A percentile compares a stretch with the other conserved stretches of the same genome.
phyloP scores from a whole-genome alignment of 1,140 invertebrate species.

The Caerostris darwini region DNA sequence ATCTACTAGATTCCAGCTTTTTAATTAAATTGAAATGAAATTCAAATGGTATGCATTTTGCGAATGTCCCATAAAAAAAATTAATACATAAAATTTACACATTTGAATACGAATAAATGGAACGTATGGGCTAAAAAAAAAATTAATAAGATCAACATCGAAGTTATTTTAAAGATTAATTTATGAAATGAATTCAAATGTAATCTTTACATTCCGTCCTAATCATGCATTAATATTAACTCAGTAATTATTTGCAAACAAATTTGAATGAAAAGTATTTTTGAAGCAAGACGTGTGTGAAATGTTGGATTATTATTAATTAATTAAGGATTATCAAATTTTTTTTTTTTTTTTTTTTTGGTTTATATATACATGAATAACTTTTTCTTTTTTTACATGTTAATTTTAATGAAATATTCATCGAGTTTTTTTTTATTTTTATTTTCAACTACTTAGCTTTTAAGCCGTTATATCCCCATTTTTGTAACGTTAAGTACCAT shows the following conservation, averaged over 20 bases:
- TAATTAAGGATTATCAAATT: slow-evolving; percentile 11
- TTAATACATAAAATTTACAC: not conserved
- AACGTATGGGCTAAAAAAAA: not conserved
- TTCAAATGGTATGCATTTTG: not conserved
- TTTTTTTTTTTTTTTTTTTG: not conserved
- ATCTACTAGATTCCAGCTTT: not conserved
- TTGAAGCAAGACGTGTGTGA: not conserved
- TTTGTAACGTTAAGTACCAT: not conserved
- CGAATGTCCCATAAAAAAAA: not conserved
- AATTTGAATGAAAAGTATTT: not conserved
- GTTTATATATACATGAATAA: not conserved
- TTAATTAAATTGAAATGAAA: not conserved
- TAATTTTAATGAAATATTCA: not conserved
- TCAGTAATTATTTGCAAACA: slow-evolving; percentile 10
- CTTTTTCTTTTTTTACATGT: not conserved
- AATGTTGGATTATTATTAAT: not conserved
- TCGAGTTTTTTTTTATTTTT: not conserved
- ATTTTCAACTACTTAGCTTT: not conserved
- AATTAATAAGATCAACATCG: not conserved
- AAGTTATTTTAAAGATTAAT: not conserved
- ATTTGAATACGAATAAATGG: not conserved
- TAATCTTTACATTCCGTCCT: not conserved
- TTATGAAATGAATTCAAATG: not conserved
- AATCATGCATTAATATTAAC: slow-evolving; percentile 30
- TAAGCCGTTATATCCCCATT: not conserved